Evolutionary conservation across 2,113 vertebrate genomes (phyloP), one percentile per base, ranked within the genome.

Genomic region (Cebus imitator): DNA sequence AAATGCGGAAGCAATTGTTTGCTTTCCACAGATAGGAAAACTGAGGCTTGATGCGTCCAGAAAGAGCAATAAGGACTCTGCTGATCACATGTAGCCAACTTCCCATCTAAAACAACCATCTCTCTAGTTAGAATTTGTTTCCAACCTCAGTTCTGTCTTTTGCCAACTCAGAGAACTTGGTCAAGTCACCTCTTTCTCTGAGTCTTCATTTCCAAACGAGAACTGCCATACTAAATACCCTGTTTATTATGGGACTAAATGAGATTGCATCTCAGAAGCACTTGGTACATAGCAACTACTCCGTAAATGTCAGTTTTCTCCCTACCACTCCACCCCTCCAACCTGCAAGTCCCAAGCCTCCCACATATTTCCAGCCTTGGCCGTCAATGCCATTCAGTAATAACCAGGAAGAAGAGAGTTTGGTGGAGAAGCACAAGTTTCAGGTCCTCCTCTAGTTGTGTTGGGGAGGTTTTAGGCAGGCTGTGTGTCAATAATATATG

Each of bases 311-410:
- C 83, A 23, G 37, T 30, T 58, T n/a, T 1, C 4, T 40, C 43
- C 66, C 61, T 32, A 13, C 40, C 64, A 6, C 83, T 48, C 5
- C 8, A 23, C 43, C 25, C 27, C 17, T 66, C 55, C 61, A 14
- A 2, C 17, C 25, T 73, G 91, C 73, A 61, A 94, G 95, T 98
- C 97, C 93, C 7, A 16, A 61, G 6, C 82, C 32, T 48, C 70
- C 87, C 72, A 3, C 11, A 61, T 90, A 80, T 84, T 92, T 92
- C 70, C 84, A 86, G 91, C 35, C 30, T 92, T 87, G 81, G 78
- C 97, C 98, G 97, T 98, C 97, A 94, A 95, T 95, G 66, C 96
- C 90, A 86, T 94, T 98, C 96, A 30, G 37, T 84, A 96, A 97
- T 97, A 95, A 97, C 90, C 75, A 72, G 40, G 0, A 64, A 94